Evolutionary conservation across 2,888 invertebrate genomes (phyloP).

Genomic region (Zhuqinia jingwanae): DNA sequence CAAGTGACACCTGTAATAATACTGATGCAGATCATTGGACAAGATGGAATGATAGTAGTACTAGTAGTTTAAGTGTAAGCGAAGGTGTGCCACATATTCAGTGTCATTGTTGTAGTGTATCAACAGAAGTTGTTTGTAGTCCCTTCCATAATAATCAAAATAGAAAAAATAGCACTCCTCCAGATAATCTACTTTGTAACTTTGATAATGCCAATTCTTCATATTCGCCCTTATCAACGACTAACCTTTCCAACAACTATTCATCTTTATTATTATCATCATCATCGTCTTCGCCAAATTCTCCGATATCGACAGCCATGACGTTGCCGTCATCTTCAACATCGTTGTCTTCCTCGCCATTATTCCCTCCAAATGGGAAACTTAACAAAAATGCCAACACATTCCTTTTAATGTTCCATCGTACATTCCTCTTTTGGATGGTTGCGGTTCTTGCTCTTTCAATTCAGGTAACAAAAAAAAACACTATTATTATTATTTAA

Average conservation of each 20-base stretch:
- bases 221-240: background rate
- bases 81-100: constrained; percentile 10
- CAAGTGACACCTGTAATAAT: too few relatives aligned
- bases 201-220: constrained; percentile 29
- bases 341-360: background rate
- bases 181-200: too few relatives aligned
- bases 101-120: background rate
- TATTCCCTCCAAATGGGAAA: background rate
- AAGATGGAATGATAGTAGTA: background rate
- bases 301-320: background rate
- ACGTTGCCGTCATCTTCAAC: background rate
- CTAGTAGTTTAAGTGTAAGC: background rate
- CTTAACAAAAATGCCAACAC: background rate
- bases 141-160: background rate
- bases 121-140: background rate
- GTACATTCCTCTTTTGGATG: background rate
- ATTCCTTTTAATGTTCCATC: background rate
- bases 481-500: background rate
- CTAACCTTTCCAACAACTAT: background rate
- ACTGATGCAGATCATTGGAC: background rate
- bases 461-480: constrained; percentile 15
- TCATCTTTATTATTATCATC: background rate
- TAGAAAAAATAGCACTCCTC: too few relatives aligned
- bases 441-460: constrained; percentile 4
- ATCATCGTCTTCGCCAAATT: background rate